A percentile compares a stretch with the other conserved stretches of the same genome.
These are phyloP conservation scores for Minunthozetes semirufus DNA, from an alignment of 2,888 invertebrate species.

Conservation along the genomic window DNA sequence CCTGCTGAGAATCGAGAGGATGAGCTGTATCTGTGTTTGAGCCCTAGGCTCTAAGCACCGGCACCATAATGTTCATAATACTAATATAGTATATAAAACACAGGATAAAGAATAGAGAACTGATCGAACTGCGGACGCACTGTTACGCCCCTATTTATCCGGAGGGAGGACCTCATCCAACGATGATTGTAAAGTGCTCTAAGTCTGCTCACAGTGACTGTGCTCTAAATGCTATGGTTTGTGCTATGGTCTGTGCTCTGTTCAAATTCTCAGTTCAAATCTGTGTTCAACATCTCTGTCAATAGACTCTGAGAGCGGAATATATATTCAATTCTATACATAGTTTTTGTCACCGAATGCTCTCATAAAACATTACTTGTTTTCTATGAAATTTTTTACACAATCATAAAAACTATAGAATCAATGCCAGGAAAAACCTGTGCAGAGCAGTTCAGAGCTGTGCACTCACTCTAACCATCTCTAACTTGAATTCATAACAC, in stretches of 20 bases:
- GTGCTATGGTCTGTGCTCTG: background rate
- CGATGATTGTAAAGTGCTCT: background rate
- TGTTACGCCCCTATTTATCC: conserved; percentile 28
- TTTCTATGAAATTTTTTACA: background rate
- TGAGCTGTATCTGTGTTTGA: conserved; percentile 28
- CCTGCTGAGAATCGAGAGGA: conserved; percentile 28
- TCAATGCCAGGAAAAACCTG: too few relatives aligned
- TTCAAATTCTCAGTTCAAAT: too few relatives aligned
- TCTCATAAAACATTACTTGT: background rate
- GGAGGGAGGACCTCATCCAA: conserved; percentile 21
- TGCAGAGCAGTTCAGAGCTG: too few relatives aligned
- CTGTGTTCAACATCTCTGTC: background rate
- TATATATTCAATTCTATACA: background rate
- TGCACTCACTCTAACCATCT: too few relatives aligned
- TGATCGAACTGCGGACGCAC: conserved; percentile 27
- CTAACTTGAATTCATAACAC: background rate
- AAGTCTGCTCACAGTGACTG: background rate
- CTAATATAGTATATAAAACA: conserved; percentile 24
- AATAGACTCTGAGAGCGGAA: background rate
- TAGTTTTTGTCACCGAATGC: background rate
- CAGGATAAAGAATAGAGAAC: conserved; percentile 8
- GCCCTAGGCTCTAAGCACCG: conserved; percentile 22
- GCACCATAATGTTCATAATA: conserved; percentile 23
- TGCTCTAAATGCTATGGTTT: background rate
- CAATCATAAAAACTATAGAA: background rate